Conservation (phyloP, 1,140 invertebrate genomes). For the Kradibia gibbosae region DNA sequence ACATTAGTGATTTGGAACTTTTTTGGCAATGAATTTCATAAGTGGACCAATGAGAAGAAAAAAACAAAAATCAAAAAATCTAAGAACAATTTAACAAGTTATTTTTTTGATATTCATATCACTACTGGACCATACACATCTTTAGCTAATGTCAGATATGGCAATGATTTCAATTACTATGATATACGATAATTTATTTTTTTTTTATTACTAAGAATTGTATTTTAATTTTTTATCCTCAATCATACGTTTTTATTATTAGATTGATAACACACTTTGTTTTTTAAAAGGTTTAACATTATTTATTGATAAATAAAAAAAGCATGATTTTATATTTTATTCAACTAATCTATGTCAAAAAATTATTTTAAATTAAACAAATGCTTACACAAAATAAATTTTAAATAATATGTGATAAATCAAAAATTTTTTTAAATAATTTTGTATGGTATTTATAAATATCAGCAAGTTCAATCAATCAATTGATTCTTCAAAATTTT, state of each 20-base stretch:
- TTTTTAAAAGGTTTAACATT: too few relatives aligned
- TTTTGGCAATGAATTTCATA: conserved; percentile 54
- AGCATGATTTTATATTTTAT: background rate
- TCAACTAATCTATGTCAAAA: background rate
- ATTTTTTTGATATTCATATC: background rate
- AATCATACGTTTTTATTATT: too few relatives aligned
- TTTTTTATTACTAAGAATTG: background rate
- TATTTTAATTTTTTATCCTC: background rate
- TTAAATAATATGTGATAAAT: background rate
- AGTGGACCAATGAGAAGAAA: conserved; percentile 33
- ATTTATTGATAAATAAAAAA: too few relatives aligned
- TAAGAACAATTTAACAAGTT: conserved; percentile 1
- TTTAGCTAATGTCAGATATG: background rate
- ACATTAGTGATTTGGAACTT: conserved; percentile 57
- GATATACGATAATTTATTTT: conserved; percentile 37
- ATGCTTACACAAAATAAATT: background rate
- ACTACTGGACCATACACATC: background rate
- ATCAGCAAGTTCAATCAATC: background rate
- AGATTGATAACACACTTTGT: too few relatives aligned
- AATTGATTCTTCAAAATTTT: background rate
- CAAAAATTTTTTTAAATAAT: too few relatives aligned
- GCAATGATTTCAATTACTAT: conserved; percentile 41
- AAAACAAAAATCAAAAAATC: background rate
- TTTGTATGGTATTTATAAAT: background rate
- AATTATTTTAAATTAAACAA: background rate